phyloP scores from a whole-genome alignment of 2,888 invertebrate species.

The Lasioglossum zephyrum region DNA sequence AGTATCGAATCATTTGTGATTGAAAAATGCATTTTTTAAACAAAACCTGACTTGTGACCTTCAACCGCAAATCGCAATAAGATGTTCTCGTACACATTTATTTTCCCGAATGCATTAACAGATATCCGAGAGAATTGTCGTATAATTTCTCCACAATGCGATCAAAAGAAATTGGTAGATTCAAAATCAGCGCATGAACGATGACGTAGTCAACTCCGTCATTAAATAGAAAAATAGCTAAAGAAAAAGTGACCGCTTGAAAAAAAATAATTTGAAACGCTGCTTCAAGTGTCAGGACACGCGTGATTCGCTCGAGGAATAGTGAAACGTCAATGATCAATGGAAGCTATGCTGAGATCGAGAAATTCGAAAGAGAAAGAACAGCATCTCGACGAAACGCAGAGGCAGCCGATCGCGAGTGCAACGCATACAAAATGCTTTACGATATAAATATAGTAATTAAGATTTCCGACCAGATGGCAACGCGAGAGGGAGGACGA shows the following conservation, averaged over 20 bases:
- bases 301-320: not conserved
- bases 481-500: constrained; percentile 49
- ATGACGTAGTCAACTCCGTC: not conserved
- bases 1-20: not conserved
- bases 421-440: constrained; percentile 66
- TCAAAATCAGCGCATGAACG: not conserved
- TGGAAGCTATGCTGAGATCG: not conserved
- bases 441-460: constrained; percentile 69
- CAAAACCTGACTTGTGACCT: not conserved
- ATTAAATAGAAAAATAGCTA: not conserved
- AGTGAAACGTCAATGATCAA: not conserved
- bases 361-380: not conserved
- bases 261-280: not conserved
- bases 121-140: not conserved
- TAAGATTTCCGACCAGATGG: constrained; percentile 71
- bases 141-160: not conserved
- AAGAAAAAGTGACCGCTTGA: not conserved
- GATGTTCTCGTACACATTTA: not conserved
- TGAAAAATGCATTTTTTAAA: not conserved
- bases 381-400: not conserved
- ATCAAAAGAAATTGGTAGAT: not conserved
- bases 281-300: not conserved
- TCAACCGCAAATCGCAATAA: not conserved
- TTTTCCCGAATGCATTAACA: not conserved
- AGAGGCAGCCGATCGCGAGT: constrained; percentile 56